These are phyloP conservation scores for Hypselothyrea guttata DNA, from an alignment of 2,888 invertebrate species.

Conservation along the genomic window DNA sequence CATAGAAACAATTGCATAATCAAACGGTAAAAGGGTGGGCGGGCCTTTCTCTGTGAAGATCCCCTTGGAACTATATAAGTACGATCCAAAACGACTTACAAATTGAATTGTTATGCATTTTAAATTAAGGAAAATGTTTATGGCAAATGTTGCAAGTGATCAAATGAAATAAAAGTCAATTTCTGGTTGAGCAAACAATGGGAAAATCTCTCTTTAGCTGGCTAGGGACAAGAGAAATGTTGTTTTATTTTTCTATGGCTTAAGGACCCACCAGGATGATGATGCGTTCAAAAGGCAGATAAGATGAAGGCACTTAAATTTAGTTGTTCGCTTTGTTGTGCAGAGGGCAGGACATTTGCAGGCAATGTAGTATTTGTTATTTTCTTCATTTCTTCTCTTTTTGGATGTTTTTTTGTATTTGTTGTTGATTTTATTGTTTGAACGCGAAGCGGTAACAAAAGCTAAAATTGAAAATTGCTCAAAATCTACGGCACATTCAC, in stretches of 20 bases:
- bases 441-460: conserved; percentile 57
- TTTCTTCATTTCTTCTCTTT: conserved; percentile 18
- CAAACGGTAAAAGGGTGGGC: conserved; percentile 30
- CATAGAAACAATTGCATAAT: conserved; percentile 47
- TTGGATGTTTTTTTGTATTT: conserved; percentile 18
- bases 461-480: conserved; percentile 75
- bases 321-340: conserved; percentile 60
- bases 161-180: conserved; percentile 62
- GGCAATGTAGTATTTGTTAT: conserved; percentile 46
- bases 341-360: conserved; percentile 22
- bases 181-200: conserved; percentile 34
- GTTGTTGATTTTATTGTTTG: conserved; percentile 47
- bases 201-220: conserved; percentile 3
- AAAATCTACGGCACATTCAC: conserved; percentile 58
- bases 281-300: conserved; percentile 51
- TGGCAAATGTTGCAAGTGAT: conserved; percentile 45
- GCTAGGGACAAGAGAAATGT: neutral
- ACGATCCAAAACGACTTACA: conserved; percentile 24
- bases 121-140: conserved; percentile 42
- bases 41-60: no score
- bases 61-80: conserved; percentile 5
- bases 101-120: conserved; percentile 62
- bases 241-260: conserved; percentile 8
- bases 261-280: conserved; percentile 50
- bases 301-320: conserved; percentile 70